A percentile compares a stretch with the other conserved stretches of the same genome.
phyloP scores from a whole-genome alignment of 2,797 vertebrate genomes.

The Enteromius paludinosus region DNA sequence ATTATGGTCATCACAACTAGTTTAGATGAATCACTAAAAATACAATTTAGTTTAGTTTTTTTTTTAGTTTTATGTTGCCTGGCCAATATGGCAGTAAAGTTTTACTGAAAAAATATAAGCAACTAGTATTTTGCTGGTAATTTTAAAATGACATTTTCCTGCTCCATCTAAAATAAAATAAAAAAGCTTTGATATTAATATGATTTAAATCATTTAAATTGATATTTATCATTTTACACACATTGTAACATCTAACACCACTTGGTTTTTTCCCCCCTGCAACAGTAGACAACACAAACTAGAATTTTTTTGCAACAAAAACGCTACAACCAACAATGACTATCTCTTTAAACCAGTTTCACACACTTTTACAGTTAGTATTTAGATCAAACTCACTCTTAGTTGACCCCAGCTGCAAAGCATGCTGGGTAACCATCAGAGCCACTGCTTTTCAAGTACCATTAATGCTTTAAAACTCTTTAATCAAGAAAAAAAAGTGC shows the following conservation, averaged over 20 bases:
- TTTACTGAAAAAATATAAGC: not conserved
- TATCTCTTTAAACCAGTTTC: not conserved
- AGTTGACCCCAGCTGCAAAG: not conserved
- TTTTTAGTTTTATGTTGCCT: not conserved
- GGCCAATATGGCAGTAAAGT: not conserved
- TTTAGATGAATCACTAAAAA: not conserved
- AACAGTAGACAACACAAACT: not conserved
- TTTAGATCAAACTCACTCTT: not conserved
- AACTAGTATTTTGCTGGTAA: not conserved
- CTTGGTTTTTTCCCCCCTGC: not conserved
- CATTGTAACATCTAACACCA: not conserved
- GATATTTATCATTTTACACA: not conserved
- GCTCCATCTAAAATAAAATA: not conserved
- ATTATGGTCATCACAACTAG: not conserved
- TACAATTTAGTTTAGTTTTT: not conserved
- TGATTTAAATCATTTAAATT: not conserved
- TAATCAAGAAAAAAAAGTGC: not conserved
- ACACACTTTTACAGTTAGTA: not conserved
- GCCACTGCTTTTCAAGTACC: not conserved
- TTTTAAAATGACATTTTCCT: not conserved
- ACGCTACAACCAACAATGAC: not conserved
- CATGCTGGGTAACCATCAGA: not conserved
- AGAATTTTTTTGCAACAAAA: not conserved
- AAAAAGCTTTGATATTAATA: not conserved
- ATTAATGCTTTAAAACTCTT: not conserved